Evolutionary conservation across 2,797 vertebrate genomes (phyloP), one percentile per base, ranked within the genome.

Genomic region (Lates japonicus): DNA sequence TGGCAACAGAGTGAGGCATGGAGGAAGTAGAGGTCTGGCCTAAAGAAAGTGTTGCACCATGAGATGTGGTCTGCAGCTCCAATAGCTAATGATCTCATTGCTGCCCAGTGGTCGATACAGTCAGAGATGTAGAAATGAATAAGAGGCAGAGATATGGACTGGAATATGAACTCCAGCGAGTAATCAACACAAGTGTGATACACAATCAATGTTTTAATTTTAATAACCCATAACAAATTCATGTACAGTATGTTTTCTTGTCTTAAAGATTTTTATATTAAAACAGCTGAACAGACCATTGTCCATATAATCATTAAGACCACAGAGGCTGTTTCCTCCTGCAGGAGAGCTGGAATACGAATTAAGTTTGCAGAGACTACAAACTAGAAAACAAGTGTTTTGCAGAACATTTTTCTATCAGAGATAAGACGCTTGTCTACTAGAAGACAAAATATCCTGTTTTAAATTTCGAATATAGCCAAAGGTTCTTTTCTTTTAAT

Each of bases 1-100:
- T 92, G 90, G 92, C 90, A 94, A 94, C 93, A 80, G 87, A 88
- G 88, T 85, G 85, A 80, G 85, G 76, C 88, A 86, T 5, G 51
- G 76, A 88, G 87, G 87, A 87, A 87, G 90, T 77, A 81, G 74
- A 82, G 86, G 90, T 86, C 80, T 90, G 89, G 90, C 77, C 86
- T 81, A 69, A 84, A 85, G 87, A 90, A 92, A 87, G 90, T 79
- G 92, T 90, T 81, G 88, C 87, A 87, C 81, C 79, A 86, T 79
- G 44, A 76, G 91, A 74, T 88, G 87, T 70, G 85, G 89, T 90
- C 88, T 88, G 89, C n/a, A n/a, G 86, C 81, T 92, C 83, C 80
- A 76, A 60, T 1, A n/a, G 80, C 86, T 93, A 90, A 90, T 92
- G 92, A 92, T 89, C 87, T 92, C 88, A 91, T 87, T 79, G 88